A percentile compares a stretch with the other conserved stretches of the same genome.
These are phyloP conservation scores for Tyrannus savana DNA, from an alignment of 2,113 vertebrate genomes.

Conservation along the genomic window DNA sequence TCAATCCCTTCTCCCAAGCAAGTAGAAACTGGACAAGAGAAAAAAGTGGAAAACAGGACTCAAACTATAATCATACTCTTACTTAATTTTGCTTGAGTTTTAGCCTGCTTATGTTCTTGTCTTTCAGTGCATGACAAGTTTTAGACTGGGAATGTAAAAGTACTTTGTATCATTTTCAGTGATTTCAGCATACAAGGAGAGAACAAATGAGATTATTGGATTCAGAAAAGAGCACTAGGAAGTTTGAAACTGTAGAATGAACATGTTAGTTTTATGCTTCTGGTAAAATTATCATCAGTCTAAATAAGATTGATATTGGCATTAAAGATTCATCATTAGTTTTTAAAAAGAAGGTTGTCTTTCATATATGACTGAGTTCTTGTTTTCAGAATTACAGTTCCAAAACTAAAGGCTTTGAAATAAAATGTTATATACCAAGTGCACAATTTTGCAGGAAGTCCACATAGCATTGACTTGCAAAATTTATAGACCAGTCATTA, in stretches of 20 bases:
- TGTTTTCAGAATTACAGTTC: not conserved
- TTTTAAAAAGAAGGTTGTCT: not conserved
- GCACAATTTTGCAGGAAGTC: not conserved
- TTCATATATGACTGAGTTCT: not conserved
- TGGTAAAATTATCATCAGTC: not conserved
- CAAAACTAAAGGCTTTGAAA: not conserved
- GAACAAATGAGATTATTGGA: not conserved
- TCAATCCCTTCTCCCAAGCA: not conserved
- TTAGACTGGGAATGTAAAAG: not conserved
- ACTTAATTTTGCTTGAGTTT: not conserved
- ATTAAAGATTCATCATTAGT: not conserved
- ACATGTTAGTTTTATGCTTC: not conserved
- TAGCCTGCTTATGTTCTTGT: not conserved
- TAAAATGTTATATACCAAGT: not conserved
- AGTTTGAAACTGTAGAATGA: not conserved
- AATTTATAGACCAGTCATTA: not conserved
- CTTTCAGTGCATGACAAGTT: not conserved
- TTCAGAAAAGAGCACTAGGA: not conserved
- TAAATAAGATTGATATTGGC: not conserved
- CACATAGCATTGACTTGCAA: not conserved
- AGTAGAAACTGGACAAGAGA: accelerated
- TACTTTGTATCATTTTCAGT: not conserved
- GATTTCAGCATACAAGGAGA: not conserved
- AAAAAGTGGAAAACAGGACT: not conserved
- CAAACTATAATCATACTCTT: not conserved